These are phyloP conservation scores for Pogonophryne albipinna DNA, from an alignment of 2,797 vertebrate genomes.

Conservation along the genomic window DNA sequence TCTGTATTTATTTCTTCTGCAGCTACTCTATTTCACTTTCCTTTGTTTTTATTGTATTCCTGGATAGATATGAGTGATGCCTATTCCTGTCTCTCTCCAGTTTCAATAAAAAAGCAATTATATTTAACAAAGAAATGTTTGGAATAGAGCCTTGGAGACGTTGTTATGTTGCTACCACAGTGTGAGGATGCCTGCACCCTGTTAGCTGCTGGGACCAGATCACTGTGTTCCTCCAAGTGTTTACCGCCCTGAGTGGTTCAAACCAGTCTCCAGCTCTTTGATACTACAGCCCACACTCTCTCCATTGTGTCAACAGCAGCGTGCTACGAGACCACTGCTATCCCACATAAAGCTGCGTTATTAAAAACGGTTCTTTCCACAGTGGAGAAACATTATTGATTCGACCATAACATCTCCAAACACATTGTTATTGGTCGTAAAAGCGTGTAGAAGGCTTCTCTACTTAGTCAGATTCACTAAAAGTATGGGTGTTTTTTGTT, in stretches of 20 bases:
- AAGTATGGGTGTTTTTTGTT: conserved; percentile 6
- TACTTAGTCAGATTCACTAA: neutral
- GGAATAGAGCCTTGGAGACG: conserved; percentile 41
- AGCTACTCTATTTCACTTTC: neutral
- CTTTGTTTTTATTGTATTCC: conserved; percentile 18
- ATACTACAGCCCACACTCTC: conserved; percentile 22
- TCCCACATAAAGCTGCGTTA: conserved; percentile 22
- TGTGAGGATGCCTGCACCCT: conserved; percentile 22
- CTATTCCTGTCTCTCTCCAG: conserved; percentile 5
- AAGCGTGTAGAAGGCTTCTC: neutral
- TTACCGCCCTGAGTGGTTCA: conserved; percentile 24
- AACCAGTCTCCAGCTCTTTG: conserved; percentile 29
- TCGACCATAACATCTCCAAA: conserved; percentile 19
- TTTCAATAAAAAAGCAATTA: conserved; percentile 7
- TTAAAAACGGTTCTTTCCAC: conserved; percentile 31
- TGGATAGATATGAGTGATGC: neutral
- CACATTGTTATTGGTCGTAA: neutral
- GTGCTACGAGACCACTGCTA: conserved; percentile 12
- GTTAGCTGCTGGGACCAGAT: conserved; percentile 27
- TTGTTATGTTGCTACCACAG: conserved; percentile 35
- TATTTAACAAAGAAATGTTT: conserved; percentile 27
- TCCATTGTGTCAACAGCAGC: conserved; percentile 31
- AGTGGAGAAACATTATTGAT: conserved; percentile 16
- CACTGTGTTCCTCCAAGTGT: conserved; percentile 31
- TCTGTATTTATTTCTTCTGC: neutral